Percentiles rank a stretch among this genome's conserved stretches.
phyloP scores from a whole-genome alignment of 2,797 vertebrate species.

The Okamejei kenojei region DNA sequence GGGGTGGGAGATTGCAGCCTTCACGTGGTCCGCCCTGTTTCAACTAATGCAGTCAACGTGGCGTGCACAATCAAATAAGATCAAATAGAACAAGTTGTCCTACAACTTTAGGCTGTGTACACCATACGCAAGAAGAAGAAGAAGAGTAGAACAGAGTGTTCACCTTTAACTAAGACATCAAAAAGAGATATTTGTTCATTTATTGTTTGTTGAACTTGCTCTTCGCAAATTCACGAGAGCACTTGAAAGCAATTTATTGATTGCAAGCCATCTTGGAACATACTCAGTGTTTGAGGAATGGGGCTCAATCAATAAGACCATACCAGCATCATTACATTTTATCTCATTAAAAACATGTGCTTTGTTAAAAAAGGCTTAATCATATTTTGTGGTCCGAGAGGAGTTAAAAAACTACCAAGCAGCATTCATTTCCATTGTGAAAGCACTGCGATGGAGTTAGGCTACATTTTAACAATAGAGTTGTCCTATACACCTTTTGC shows the following conservation, averaged over 20 bases:
- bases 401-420: background rate
- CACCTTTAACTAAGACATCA: background rate
- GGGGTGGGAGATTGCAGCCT: too few relatives aligned
- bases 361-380: background rate
- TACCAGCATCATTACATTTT: background rate
- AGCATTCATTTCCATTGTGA: background rate
- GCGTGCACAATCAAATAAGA: too few relatives aligned
- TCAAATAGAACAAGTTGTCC: too few relatives aligned
- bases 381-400: background rate
- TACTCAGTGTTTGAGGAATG: background rate
- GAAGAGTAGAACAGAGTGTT: background rate
- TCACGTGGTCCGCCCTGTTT: too few relatives aligned
- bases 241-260: background rate
- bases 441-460: background rate
- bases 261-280: background rate
- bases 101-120: too few relatives aligned
- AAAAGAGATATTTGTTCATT: background rate
- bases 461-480: background rate
- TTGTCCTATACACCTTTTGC: background rate
- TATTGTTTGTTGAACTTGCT: background rate
- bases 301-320: background rate
- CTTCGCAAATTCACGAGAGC: background rate
- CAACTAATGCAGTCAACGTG: too few relatives aligned
- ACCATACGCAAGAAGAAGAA: too few relatives aligned
- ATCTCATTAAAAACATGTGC: background rate